phyloP scores from a whole-genome alignment of 1,140 invertebrate genomes.

The Micrasema longulum region DNA sequence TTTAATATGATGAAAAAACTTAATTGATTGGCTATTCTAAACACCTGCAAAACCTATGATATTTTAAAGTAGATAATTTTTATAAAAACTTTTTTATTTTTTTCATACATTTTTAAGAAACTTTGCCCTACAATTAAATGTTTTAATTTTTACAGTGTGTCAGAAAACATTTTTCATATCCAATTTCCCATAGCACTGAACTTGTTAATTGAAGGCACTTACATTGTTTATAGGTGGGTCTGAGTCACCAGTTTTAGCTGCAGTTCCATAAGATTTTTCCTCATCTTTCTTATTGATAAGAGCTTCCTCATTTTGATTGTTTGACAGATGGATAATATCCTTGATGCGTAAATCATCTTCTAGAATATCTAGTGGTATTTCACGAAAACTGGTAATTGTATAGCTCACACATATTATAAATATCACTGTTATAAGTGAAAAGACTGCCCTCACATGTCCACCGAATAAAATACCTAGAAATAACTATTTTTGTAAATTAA shows the following conservation, averaged over 20 bases:
- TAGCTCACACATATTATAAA: conserved; percentile 84
- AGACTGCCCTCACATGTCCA: conserved; percentile 91
- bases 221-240: conserved; percentile 7
- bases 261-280: conserved; percentile 50
- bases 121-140: no score
- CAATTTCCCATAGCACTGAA: no score
- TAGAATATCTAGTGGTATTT: conserved; percentile 79
- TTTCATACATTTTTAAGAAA: no score
- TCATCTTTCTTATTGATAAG: conserved; percentile 40
- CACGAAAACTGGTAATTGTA: conserved; percentile 88
- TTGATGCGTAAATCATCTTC: conserved; percentile 56
- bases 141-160: no score
- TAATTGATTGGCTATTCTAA: no score
- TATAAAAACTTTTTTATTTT: no score
- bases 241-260: conserved; percentile 17
- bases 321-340: conserved; percentile 46
- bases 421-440: conserved; percentile 88
- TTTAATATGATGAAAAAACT: no score
- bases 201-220: no score
- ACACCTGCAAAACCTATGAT: no score
- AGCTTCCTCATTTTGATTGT: conserved; percentile 36
- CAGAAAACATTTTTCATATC: no score
- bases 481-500: not conserved
- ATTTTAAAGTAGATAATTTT: no score
- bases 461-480: conserved; percentile 78